Base-by-base conservation (phyloP, 2,888 invertebrate species). In the Meandrusa payeni region DNA sequence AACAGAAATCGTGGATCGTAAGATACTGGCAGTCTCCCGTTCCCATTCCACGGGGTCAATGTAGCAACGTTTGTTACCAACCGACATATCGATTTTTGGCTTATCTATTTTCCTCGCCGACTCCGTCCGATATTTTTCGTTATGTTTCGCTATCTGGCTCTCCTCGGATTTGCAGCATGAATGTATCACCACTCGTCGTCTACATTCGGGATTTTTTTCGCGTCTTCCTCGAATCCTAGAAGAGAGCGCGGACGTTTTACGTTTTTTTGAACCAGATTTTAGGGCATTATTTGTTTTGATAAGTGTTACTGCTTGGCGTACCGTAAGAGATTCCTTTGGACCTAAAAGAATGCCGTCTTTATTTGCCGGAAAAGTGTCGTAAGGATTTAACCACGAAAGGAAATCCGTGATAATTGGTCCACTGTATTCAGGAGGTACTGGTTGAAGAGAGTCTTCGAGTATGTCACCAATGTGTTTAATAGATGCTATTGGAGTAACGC, bases 361-460 rank as follows among this genome's bases (percentile, higher is more conserved):
- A 48, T 79, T 76, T 23, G 69, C 77, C 29, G 76, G 79, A 29
- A 77, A 51, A 5, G 70, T 63, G 43, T 82, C 85, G 46, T 76
- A 88, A 7, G 89, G 90, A 57, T 92, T 91, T 19, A 93, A 62
- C 82, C 93, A 92, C 19, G 91, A 89, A 33, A 93, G 90, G 46
- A 93, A 83, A 55, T 93, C 93, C 17, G 91, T 91, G 50, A 93
- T 92, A 6, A 92, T 90, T 0, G 93, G 93, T 6, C 93, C 93
- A 24, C 77, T 89, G 53, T 91, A 91, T 57, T 83, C 82, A 5
- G 85, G 52, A n/a, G 82, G 81, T 7, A 83, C 64, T 0, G 81
- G 68, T 45, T 73, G 71, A 32, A 80, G 81, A 38, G 59, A 46
- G 5, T 76, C 68, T 26, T 50, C 27, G 2, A 66, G 46, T 2